Evolutionary conservation across 2,888 invertebrate species (phyloP).

Genomic region (Toxonevra muliebris): DNA sequence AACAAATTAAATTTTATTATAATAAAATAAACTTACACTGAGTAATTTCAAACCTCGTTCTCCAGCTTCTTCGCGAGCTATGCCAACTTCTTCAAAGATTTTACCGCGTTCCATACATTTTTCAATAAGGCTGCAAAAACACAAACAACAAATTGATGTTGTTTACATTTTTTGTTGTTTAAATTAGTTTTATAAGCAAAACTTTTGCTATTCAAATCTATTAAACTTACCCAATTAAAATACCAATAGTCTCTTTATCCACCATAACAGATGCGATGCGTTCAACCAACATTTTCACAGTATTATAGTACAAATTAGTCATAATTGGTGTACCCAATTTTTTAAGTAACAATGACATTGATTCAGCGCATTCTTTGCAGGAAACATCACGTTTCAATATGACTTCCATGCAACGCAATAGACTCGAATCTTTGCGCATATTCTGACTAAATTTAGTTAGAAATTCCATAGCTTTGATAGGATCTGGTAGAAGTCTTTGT

Average conservation of each 20-base stretch:
- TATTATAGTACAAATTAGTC: slow-evolving; percentile 95
- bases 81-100: slow-evolving; percentile 78
- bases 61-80: slow-evolving; percentile 82
- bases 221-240: slow-evolving; percentile 70
- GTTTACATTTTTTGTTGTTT: not conserved
- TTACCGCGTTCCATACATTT: slow-evolving; percentile 79
- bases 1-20: not conserved
- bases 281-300: slow-evolving; percentile 93
- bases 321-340: slow-evolving; percentile 94
- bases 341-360: slow-evolving; percentile 83
- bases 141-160: not conserved
- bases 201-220: not conserved
- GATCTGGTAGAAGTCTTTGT: slow-evolving; percentile 85
- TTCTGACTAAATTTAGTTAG: slow-evolving; percentile 83
- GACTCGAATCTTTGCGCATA: slow-evolving; percentile 75
- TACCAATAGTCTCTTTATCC: slow-evolving; percentile 85
- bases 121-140: slow-evolving; percentile 65
- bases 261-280: slow-evolving; percentile 96
- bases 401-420: slow-evolving; percentile 84
- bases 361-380: slow-evolving; percentile 93
- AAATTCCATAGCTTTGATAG: slow-evolving; percentile 90
- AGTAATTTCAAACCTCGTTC: slow-evolving; percentile 90
- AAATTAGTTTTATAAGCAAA: not conserved
- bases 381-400: slow-evolving; percentile 90
- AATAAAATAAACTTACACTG: slow-evolving; percentile 68